A percentile compares a stretch with the other conserved stretches of the same genome.
Evolutionary conservation across 1,140 invertebrate species (phyloP).

Genomic region (Zaprionus ornatus): DNA sequence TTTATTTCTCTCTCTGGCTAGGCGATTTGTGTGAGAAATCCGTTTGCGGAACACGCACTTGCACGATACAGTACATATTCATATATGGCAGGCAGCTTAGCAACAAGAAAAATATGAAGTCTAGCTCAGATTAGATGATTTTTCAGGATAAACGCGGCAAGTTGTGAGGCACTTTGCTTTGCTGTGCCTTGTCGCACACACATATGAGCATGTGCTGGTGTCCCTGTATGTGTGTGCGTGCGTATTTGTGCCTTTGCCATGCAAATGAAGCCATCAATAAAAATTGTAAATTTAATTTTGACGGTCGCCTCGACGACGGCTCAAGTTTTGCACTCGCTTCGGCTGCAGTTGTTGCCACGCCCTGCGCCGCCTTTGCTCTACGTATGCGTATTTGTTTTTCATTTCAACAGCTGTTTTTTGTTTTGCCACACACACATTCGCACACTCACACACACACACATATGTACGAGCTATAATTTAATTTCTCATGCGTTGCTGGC

Average conservation of each 20-base stretch:
- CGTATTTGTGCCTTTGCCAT: constrained; percentile 44
- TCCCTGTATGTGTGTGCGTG: constrained; percentile 22
- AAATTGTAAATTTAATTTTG: constrained; percentile 55
- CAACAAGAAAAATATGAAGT: constrained; percentile 80
- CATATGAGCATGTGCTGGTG: neutral
- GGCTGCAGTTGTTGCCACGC: constrained; percentile 42
- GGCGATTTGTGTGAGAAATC: neutral
- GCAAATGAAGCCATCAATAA: constrained; percentile 77
- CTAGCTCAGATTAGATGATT: constrained; percentile 80
- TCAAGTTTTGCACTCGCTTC: constrained; percentile 46
- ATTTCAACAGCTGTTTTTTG: constrained; percentile 68
- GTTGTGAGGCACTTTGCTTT: constrained; percentile 54
- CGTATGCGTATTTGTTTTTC: constrained; percentile 55
- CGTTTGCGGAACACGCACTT: neutral
- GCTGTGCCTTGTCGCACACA: constrained; percentile 7
- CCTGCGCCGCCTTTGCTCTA: neutral
- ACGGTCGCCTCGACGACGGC: constrained; percentile 42
- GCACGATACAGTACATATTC: constrained; percentile 56
- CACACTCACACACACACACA: constrained; percentile 27
- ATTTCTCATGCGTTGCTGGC: constrained; percentile 71
- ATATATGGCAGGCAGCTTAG: constrained; percentile 69
- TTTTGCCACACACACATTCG: constrained; percentile 24
- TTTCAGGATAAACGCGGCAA: constrained; percentile 74
- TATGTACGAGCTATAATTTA: constrained; percentile 59
- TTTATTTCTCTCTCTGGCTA: too few relatives aligned